phyloP scores from a whole-genome alignment of 2,888 invertebrate species.

The Stenchaetothrips biformis region DNA sequence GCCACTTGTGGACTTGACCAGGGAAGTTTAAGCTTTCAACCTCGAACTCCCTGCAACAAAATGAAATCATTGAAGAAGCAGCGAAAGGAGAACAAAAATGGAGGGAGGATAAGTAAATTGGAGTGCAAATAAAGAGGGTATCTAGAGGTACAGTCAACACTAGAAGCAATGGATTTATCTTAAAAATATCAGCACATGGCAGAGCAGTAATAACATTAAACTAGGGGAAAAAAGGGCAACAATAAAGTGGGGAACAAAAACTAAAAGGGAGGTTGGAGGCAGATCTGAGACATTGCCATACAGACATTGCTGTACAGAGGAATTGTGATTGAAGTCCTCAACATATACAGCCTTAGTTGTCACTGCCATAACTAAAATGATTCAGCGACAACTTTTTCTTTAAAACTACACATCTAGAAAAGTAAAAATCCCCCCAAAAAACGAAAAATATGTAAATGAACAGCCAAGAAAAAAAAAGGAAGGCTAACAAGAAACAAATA shows the following conservation, averaged over 20 bases:
- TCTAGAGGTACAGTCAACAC: constrained; percentile 6
- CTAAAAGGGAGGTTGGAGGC: not conserved
- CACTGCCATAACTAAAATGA: not conserved
- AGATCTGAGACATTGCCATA: too few relatives aligned
- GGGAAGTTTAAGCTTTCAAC: constrained; percentile 91
- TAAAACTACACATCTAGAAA: not conserved
- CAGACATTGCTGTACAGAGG: too few relatives aligned
- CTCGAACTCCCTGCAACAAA: constrained; percentile 74
- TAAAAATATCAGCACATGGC: not conserved
- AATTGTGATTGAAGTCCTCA: not conserved
- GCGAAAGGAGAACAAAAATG: too few relatives aligned
- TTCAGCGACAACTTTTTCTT: not conserved
- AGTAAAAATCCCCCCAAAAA: constrained; percentile 32
- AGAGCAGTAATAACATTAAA: not conserved
- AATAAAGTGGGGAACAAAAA: not conserved
- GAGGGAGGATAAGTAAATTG: too few relatives aligned
- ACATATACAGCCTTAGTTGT: not conserved
- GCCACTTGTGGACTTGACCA: constrained; percentile 90
- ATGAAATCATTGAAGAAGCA: constrained; percentile 27
- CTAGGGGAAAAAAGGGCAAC: not conserved
- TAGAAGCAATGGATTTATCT: constrained; percentile 27
- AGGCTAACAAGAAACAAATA: constrained; percentile 29
- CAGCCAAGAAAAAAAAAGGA: constrained; percentile 25
- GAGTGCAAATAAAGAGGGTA: not conserved
- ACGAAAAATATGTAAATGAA: not conserved